These are phyloP conservation scores for Cotesia vestalis DNA, from an alignment of 1,140 invertebrate genomes.

Conservation along the genomic window DNA sequence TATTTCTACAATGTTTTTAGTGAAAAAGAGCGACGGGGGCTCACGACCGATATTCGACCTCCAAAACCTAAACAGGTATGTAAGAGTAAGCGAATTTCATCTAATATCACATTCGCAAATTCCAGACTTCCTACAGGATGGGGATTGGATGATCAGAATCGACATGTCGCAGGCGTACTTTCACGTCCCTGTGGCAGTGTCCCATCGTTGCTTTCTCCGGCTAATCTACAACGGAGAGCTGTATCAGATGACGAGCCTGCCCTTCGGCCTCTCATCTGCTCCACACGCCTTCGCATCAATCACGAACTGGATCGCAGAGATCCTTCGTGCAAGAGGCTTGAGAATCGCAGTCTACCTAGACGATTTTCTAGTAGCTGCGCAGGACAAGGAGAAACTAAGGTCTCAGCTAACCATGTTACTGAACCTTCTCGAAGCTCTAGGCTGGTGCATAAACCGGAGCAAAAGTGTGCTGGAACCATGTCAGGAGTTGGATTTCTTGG, in stretches of 20 bases:
- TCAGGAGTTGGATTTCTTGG: slow-evolving; percentile 41
- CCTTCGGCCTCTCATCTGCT: slow-evolving; percentile 51
- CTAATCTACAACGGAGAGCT: slow-evolving; percentile 44
- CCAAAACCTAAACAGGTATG: slow-evolving; percentile 43
- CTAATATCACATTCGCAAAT: slow-evolving; percentile 45
- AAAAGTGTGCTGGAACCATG: slow-evolving; percentile 48
- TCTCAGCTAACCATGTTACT: slow-evolving; percentile 39
- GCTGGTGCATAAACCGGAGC: slow-evolving; percentile 49
- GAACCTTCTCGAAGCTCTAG: slow-evolving; percentile 40
- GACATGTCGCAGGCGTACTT: slow-evolving; percentile 53
- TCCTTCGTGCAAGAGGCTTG: slow-evolving; percentile 39
- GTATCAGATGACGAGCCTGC: slow-evolving; percentile 44
- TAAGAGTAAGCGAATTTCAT: slow-evolving; percentile 43
- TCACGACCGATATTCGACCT: slow-evolving; percentile 48
- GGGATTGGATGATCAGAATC: slow-evolving; percentile 51
- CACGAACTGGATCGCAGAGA: slow-evolving; percentile 50
- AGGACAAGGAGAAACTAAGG: slow-evolving; percentile 42
- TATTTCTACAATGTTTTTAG: slow-evolving; percentile 54
- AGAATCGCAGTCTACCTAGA: slow-evolving; percentile 45
- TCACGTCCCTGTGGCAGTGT: slow-evolving; percentile 45
- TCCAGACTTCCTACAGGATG: slow-evolving; percentile 46
- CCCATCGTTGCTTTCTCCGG: slow-evolving; percentile 47
- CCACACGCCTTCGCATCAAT: slow-evolving; percentile 50
- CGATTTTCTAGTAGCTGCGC: slow-evolving; percentile 48
- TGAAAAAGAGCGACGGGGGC: slow-evolving; percentile 38